Percentiles rank a stretch among this genome's conserved stretches.
Evolutionary conservation across 2,113 vertebrate species (phyloP).

Genomic region (Ondatra zibethicus): DNA sequence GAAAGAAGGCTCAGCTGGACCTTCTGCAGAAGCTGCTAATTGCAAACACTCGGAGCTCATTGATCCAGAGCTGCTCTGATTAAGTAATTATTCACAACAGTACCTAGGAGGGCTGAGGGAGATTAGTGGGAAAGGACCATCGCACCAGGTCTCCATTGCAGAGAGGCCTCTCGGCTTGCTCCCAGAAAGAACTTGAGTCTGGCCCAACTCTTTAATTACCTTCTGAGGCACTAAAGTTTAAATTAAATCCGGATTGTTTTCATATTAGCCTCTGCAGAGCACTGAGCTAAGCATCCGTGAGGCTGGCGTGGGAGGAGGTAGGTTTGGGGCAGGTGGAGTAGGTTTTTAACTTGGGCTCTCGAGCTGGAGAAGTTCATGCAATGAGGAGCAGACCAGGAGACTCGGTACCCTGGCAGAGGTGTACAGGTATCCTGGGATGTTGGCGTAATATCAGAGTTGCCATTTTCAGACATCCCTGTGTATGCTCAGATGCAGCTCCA

Average conservation of each 20-base stretch:
- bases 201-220: constrained; percentile 75
- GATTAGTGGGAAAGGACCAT: not conserved
- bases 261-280: constrained; percentile 60
- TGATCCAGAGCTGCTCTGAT: constrained; percentile 64
- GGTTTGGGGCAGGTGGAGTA: not conserved
- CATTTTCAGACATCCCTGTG: constrained; percentile 54
- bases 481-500: constrained; percentile 24
- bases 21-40: constrained; percentile 61
- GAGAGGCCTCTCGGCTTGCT: not conserved
- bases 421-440: constrained; percentile 14
- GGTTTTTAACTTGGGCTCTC: constrained; percentile 35
- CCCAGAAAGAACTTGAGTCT: not conserved
- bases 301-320: not conserved
- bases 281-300: constrained; percentile 43
- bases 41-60: constrained; percentile 48
- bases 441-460: constrained; percentile 46
- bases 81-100: constrained; percentile 72
- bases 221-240: constrained; percentile 58
- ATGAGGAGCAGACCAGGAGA: constrained; percentile 43
- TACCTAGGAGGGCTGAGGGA: constrained; percentile 27
- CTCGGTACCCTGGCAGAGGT: constrained; percentile 67
- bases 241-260: constrained; percentile 75
- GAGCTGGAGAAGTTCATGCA: not conserved
- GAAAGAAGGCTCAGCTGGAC: constrained; percentile 53
- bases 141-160: not conserved